Evolutionary conservation across 2,797 vertebrate genomes (phyloP).

Genomic region (Sebastiscus tertius): DNA sequence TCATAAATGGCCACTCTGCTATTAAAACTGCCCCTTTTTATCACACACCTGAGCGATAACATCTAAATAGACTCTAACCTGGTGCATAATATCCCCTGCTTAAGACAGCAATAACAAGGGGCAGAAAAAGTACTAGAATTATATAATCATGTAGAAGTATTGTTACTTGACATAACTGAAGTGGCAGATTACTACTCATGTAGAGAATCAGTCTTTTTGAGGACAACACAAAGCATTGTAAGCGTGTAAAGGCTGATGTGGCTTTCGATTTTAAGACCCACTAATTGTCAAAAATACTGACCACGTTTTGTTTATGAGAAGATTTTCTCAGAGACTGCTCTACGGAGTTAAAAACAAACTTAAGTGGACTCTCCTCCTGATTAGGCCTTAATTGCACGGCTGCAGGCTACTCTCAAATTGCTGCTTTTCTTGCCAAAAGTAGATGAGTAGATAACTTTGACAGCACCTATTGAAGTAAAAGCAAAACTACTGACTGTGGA

Average conservation of each 20-base stretch:
- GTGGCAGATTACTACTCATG: neutral
- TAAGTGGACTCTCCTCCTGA: neutral
- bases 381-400: neutral
- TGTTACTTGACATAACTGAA: neutral
- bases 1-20: neutral
- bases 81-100: neutral
- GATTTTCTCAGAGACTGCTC: neutral
- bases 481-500: neutral
- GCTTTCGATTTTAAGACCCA: too few species aligned
- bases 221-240: neutral
- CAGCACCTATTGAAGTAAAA: neutral
- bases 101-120: neutral
- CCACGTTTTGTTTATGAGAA: neutral
- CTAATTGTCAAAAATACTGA: neutral
- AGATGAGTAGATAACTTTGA: neutral
- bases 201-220: neutral
- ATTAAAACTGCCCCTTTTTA: neutral
- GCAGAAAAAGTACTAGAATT: neutral
- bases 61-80: neutral
- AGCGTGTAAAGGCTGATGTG: neutral
- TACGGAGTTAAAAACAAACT: neutral
- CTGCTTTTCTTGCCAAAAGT: neutral
- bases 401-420: slow-evolving; percentile 5
- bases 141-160: neutral
- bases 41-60: neutral